Evolutionary conservation across 2,113 vertebrate genomes (phyloP), one percentile per base, ranked within the genome.

Genomic region (Muntiacus reevesi): DNA sequence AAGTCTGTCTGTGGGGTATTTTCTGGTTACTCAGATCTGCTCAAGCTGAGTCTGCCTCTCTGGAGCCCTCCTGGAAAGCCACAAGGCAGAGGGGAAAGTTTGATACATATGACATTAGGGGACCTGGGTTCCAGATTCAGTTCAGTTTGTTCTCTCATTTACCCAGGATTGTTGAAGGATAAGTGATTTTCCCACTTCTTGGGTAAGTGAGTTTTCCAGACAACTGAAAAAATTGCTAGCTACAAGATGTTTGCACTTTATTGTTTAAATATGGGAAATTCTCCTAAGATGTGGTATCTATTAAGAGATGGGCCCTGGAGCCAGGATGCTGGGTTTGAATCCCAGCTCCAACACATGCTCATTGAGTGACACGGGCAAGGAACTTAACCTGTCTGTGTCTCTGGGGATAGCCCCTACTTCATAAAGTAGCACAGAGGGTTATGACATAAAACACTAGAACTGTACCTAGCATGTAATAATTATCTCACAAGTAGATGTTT

Each of bases 201-300:
- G 52, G 74, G 36, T 86, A 96, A 96, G 82, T 67, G 33, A 45
- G 76, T 93, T 97, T 90, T 76, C 67, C 85, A 97, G 78, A 92
- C 85, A 91, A 92, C 47, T 86, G 57, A 92, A 95, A 97, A 79
- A 78, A 27, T 7, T 59, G 47, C 86, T 79, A 60, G 85, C 85
- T 67, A 57, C 45, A 91, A 74, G 89, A 97, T 87, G 25, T 86
- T 94, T 94, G 67, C 3, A 2, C 13, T 92, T 92, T 54, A 86
- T 82, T 97, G 43, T 79, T 95, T 91, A 88, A 97, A 93, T 78
- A 88, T n/a, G 79, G 33, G 76, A 79, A 85, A 59, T 86, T 87
- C 27, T 88, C 23, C 59, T 92, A 59, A 88, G 81, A 84, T 90
- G 64, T 59, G 74, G 54, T 81, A n/a, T 85, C 16, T 23, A 88